phyloP scores from a whole-genome alignment of 2,888 invertebrate species.

The Dasypolia templi region DNA sequence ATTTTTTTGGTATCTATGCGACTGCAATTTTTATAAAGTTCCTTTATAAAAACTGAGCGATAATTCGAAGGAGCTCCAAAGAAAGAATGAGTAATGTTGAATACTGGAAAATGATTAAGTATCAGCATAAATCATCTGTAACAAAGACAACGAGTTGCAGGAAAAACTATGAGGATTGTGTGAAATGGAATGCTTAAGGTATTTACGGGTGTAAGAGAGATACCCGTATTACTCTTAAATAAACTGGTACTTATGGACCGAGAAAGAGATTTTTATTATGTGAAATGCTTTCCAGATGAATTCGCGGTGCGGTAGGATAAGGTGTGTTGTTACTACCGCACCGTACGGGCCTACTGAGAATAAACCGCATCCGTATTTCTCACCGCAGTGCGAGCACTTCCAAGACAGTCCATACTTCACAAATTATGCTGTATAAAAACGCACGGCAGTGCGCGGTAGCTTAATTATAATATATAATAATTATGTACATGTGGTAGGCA shows the following conservation, averaged over 20 bases:
- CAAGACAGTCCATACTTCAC: too few species aligned
- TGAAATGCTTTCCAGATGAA: slow-evolving; percentile 34
- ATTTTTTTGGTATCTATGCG: slow-evolving; percentile 30
- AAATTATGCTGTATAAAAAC: too few species aligned
- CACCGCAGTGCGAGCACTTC: too few species aligned
- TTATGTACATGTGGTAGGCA: too few species aligned
- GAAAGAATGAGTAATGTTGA: slow-evolving; percentile 72
- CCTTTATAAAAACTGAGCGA: slow-evolving; percentile 56
- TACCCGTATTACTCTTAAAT: slow-evolving; percentile 50
- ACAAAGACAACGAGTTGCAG: slow-evolving; percentile 73
- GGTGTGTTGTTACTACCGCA: too few species aligned
- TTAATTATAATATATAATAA: too few species aligned
- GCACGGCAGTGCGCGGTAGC: too few species aligned
- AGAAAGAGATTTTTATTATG: slow-evolving; percentile 30
- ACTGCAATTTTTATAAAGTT: slow-evolving; percentile 58
- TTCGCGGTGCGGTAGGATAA: too few species aligned
- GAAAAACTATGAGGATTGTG: slow-evolving; percentile 66
- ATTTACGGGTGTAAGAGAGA: slow-evolving; percentile 54
- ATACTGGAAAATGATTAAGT: slow-evolving; percentile 74
- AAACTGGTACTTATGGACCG: slow-evolving; percentile 28
- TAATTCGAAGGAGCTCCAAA: slow-evolving; percentile 65
- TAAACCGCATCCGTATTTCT: too few species aligned
- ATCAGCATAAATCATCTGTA: slow-evolving; percentile 77
- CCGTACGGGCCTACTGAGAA: too few species aligned
- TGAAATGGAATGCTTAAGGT: slow-evolving; percentile 66